Conservation (phyloP, 2,797 vertebrate genomes). For the Sparus aurata region DNA sequence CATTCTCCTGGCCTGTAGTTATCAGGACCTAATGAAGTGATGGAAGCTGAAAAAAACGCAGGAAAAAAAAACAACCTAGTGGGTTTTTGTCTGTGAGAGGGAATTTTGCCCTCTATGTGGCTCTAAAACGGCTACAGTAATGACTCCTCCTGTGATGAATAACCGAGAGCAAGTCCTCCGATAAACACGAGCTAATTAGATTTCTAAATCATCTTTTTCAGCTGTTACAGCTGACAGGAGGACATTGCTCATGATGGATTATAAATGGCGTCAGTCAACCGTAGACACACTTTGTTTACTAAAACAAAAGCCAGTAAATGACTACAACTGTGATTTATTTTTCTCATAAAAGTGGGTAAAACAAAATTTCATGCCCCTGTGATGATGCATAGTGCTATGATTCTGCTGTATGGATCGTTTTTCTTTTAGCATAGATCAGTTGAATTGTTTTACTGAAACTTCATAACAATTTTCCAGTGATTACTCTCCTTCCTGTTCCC, state of each 20-base stretch:
- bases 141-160: constrained; percentile 45
- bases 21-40: constrained; percentile 1
- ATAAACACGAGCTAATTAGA: constrained; percentile 67
- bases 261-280: constrained; percentile 51
- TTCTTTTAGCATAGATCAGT: constrained; percentile 13
- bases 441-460: constrained; percentile 23
- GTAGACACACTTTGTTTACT: constrained; percentile 47
- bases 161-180: constrained; percentile 40
- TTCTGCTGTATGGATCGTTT: constrained; percentile 15
- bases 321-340: constrained; percentile 49
- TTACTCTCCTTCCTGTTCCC: background rate
- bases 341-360: constrained; percentile 38
- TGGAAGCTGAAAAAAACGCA: background rate
- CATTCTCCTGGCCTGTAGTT: constrained; percentile 13
- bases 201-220: constrained; percentile 66
- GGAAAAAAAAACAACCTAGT: too few relatives aligned
- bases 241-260: constrained; percentile 56
- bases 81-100: constrained; percentile 24
- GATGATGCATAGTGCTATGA: constrained; percentile 25
- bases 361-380: constrained; percentile 38
- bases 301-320: constrained; percentile 43
- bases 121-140: constrained; percentile 18
- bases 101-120: constrained; percentile 18
- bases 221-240: constrained; percentile 42
- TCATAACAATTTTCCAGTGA: constrained; percentile 2